Conservation (phyloP, 2,113 vertebrate genomes). For the Mormoops blainvillei region DNA sequence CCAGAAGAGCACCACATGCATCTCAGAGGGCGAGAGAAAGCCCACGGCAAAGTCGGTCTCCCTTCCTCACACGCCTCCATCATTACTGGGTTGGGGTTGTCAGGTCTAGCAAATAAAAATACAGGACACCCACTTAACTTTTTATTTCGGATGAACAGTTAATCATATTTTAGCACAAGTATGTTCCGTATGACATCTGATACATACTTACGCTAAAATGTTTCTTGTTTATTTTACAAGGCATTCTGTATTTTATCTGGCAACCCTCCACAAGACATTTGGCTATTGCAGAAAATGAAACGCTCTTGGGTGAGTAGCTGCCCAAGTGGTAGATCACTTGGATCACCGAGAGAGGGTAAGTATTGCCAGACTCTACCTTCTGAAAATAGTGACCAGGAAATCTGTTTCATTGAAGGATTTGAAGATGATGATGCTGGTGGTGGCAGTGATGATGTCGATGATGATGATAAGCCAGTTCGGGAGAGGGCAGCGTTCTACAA, state of each 20-base stretch:
- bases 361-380: background rate
- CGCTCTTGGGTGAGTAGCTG: background rate
- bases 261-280: background rate
- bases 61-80: background rate
- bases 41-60: background rate
- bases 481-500: no score
- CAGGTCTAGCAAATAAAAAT: constrained; percentile 5
- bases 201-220: background rate
- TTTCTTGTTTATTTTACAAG: background rate
- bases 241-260: background rate
- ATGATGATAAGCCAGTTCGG: background rate
- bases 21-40: background rate
- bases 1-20: background rate
- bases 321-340: background rate
- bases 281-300: background rate
- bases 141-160: background rate
- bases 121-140: background rate
- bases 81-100: background rate
- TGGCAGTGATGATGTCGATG: background rate
- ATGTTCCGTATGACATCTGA: background rate
- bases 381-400: background rate
- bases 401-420: background rate
- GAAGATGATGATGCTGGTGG: background rate
- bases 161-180: background rate
- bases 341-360: background rate